These are phyloP conservation scores for Phorcus lineatus DNA, from an alignment of 2,888 invertebrate genomes.

Conservation along the genomic window DNA sequence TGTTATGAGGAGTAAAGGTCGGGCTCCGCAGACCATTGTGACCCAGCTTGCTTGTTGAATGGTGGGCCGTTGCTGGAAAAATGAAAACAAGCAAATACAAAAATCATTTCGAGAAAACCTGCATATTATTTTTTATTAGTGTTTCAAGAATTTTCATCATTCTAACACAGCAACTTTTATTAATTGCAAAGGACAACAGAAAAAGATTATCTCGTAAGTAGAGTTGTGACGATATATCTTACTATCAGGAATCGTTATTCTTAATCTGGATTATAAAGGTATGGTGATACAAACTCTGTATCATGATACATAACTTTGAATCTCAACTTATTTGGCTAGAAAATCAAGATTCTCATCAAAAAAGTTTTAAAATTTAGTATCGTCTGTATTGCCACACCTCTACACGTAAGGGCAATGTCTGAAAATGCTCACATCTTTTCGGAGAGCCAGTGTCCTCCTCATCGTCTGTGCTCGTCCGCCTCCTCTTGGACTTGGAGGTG, in stretches of 20 bases:
- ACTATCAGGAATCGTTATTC: too few relatives aligned
- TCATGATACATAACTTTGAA: too few relatives aligned
- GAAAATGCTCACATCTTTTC: background rate
- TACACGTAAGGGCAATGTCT: background rate
- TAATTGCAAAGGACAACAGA: too few relatives aligned
- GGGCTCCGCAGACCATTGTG: slow-evolving; percentile 49
- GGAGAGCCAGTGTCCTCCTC: slow-evolving; percentile 34
- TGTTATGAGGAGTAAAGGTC: slow-evolving; percentile 55
- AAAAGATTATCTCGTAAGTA: too few relatives aligned
- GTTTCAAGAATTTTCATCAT: background rate
- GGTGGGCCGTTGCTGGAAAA: slow-evolving; percentile 40
- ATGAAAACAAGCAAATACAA: background rate
- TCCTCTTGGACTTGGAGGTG: slow-evolving; percentile 30
- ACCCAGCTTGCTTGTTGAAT: slow-evolving; percentile 44
- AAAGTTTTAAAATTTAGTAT: too few relatives aligned
- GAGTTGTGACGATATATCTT: too few relatives aligned
- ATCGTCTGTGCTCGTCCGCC: slow-evolving; percentile 40
- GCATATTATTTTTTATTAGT: background rate
- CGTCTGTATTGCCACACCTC: too few relatives aligned
- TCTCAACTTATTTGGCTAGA: too few relatives aligned
- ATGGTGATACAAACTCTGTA: too few relatives aligned
- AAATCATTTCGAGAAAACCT: background rate
- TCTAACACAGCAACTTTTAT: too few relatives aligned
- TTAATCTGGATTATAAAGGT: too few relatives aligned
- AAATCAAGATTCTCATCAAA: background rate